Evolutionary conservation across 2,113 vertebrate species (phyloP), one percentile per base, ranked within the genome.

Genomic region (Rhagologus leucostigma): DNA sequence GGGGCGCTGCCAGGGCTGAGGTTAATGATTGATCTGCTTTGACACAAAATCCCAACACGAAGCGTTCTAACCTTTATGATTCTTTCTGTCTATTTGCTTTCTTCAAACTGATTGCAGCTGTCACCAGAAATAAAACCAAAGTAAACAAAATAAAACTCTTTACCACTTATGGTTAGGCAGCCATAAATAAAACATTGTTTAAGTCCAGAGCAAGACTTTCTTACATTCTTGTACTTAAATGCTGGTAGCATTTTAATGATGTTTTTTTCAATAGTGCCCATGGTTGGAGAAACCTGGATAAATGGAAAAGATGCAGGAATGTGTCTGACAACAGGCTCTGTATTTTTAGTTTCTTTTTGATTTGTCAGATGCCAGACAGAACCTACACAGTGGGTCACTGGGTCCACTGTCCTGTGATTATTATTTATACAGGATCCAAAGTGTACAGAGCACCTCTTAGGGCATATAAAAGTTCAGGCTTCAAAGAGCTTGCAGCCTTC

Each of bases 11-110:
- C 53, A 62, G 69, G 69, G 57, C 73, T 71, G 69, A 93, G 76
- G 57, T 92, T 95, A 89, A 71, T 42, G 94, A 92, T 91, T 95
- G 80, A 96, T 96, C 86, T 90, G 3, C 69, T 92, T 92, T 82
- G 96, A 94, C 88, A 95, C 74, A 93, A 95, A 94, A 92, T 94
- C 89, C 95, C 93, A 69, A 94, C 87, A 95, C 86, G 70, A 82
- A 85, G 78, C 52, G 52, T 76, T 94, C 86, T 95, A 96, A 95
- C 96, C 95, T 96, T 94, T 93, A 85, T 59, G 89, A 95, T 95
- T 90, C 87, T 93, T 94, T 92, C 84, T 80, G 47, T 94, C 92
- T 87, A 57, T 94, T 95, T 92, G 63, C 55, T 69, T 91, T 77
- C 68, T 91, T 89, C 71, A 77, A 87, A 91, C 84, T 50, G 65